These are phyloP conservation scores for Lasioglossum oenotherae DNA, from an alignment of 2,888 invertebrate species.

Conservation along the genomic window DNA sequence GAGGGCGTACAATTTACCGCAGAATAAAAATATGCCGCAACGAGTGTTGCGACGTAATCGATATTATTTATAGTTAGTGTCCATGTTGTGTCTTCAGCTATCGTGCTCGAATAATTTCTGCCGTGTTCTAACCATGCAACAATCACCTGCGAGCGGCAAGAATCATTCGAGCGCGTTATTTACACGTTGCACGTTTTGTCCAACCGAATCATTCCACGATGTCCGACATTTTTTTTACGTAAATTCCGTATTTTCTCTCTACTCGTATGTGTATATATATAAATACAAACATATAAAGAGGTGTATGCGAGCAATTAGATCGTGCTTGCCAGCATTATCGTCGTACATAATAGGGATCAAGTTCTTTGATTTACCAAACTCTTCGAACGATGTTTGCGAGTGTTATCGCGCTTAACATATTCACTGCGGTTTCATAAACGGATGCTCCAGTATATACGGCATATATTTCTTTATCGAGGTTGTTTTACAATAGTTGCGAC, in stretches of 20 bases:
- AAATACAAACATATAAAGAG: constrained; percentile 53
- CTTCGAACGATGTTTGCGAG: not conserved
- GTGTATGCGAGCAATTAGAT: constrained; percentile 58
- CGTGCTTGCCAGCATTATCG: constrained; percentile 52
- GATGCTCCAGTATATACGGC: not conserved
- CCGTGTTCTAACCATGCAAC: not conserved
- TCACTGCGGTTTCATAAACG: constrained; percentile 4
- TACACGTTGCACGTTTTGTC: constrained; percentile 21
- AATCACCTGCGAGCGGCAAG: not conserved
- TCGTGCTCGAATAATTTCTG: constrained; percentile 6
- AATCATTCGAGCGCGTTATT: constrained; percentile 5
- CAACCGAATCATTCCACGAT: constrained; percentile 42
- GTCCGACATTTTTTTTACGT: constrained; percentile 25
- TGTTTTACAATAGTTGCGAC: not conserved
- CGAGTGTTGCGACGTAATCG: constrained; percentile 8
- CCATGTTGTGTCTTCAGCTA: constrained; percentile 32
- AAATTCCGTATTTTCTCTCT: constrained; percentile 31
- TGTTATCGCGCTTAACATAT: not conserved
- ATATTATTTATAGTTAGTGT: constrained; percentile 44
- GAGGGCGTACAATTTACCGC: not conserved
- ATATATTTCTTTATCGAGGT: not conserved
- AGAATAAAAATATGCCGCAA: constrained; percentile 19
- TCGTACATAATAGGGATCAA: constrained; percentile 30
- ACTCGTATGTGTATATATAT: constrained; percentile 41
- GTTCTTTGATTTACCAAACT: not conserved